phyloP scores from a whole-genome alignment of 2,113 vertebrate species.

The Colaptes auratus region DNA sequence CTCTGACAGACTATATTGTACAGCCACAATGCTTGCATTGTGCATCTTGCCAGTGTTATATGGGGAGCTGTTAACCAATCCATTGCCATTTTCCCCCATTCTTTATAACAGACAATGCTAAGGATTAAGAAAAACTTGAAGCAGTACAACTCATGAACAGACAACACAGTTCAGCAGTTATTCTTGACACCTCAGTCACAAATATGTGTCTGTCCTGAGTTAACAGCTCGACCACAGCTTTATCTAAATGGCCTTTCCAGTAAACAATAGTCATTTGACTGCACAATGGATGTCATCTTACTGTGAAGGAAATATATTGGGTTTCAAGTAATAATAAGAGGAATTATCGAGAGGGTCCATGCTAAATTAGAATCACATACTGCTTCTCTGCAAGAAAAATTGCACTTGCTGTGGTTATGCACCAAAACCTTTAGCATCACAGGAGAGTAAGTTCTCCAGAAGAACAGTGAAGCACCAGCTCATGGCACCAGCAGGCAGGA shows the following conservation, averaged over 20 bases:
- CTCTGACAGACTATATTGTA: neutral
- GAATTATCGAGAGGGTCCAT: neutral
- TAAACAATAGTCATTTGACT: neutral
- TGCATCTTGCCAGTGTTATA: neutral
- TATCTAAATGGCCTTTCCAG: neutral
- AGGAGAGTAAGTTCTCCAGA: neutral
- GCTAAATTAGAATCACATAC: neutral
- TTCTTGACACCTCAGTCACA: neutral
- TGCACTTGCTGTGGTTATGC: neutral
- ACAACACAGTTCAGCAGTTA: neutral
- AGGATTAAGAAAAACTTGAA: neutral
- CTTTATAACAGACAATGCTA: neutral
- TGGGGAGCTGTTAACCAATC: rapidly evolving
- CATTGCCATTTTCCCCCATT: neutral
- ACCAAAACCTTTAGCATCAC: neutral
- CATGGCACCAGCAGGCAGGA: neutral
- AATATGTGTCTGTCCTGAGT: neutral
- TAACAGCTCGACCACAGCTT: neutral
- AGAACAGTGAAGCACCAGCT: neutral
- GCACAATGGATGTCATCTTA: neutral
- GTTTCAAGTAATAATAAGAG: neutral
- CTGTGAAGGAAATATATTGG: neutral
- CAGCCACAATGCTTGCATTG: neutral
- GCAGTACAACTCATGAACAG: neutral
- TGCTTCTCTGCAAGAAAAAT: neutral